These are phyloP conservation scores for Hymenopus coronatus DNA, from an alignment of 2,888 invertebrate species.

Conservation along the genomic window DNA sequence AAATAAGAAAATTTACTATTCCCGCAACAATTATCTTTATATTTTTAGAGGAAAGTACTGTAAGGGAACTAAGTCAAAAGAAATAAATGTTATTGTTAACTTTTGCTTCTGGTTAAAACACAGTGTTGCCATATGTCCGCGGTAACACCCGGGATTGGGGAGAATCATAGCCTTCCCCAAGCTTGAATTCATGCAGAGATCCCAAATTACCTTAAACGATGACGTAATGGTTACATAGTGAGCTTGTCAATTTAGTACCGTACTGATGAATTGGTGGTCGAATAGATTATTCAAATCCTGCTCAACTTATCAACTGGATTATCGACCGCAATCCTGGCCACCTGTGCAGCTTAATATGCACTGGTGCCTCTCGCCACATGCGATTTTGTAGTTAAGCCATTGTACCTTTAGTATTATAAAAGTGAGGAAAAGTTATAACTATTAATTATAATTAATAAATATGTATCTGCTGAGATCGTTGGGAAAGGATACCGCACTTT, in stretches of 20 bases:
- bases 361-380: neutral
- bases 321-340: conserved; percentile 6
- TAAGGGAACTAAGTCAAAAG: neutral
- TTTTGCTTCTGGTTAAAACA: neutral
- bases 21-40: no score
- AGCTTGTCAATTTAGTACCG: neutral
- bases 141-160: no score
- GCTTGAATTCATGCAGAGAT: neutral
- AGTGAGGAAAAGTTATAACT: no score
- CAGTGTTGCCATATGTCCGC: neutral
- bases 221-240: conserved; percentile 11
- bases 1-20: no score
- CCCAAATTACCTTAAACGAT: conserved; percentile 16
- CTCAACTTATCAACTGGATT: conserved; percentile 22
- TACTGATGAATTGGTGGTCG: conserved; percentile 1
- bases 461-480: no score
- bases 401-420: no score
- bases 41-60: neutral
- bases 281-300: conserved; percentile 24
- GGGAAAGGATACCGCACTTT: no score
- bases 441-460: no score
- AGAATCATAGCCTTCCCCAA: neutral
- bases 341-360: neutral
- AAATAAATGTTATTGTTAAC: neutral
- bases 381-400: neutral